Evolutionary conservation across 1,140 invertebrate genomes (phyloP), one percentile per base, ranked within the genome.

Genomic region (Dendrolimus kikuchii): DNA sequence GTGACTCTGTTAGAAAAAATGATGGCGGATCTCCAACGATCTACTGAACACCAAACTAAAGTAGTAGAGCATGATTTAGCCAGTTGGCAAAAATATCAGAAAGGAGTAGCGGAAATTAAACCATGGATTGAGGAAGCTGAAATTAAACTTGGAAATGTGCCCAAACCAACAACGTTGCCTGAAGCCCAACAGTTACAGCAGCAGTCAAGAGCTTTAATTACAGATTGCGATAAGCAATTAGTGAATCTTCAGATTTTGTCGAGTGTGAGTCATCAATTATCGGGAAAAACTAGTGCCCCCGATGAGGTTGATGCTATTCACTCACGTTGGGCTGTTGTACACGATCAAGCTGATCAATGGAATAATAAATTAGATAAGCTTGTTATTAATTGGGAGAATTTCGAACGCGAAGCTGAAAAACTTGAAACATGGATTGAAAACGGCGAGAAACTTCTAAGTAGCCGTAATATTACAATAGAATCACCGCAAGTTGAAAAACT

Each of bases 71-170:
- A 93, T 70, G 95, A 97, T 77, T 87, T 96, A 37, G 89, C 91
- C 36, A 93, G 93, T 46, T 98, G 95, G 95, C 92, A 96, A 68
- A 91, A 93, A 66, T 98, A 96, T 79, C 94, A 97, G 85, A 88
- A 90, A 43, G 90, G 91, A 60, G 88, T 95, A 38, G 89, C 93
- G 52, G 91, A 95, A 78, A 90, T 98, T 38, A 93, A 94, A 76
- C 95, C 95, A 3, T 97, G 96, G 93, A 90, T 98, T 53, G 93
- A 96, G 71, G 89, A 95, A 72, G 94, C 94, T 36, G 95, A 98
- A 88, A 86, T 92, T 7, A 93, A 93, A 78, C 88, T 94, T 39
- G 90, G 92, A 51, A 90, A 90, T 59, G 78, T 93, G 42, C 90
- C 92, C 62, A 93, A 94, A 80, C 93, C 94, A n/a, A 77, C 91